These are phyloP conservation scores for Passer domesticus DNA, from an alignment of 2,113 vertebrate genomes.

Conservation along the genomic window DNA sequence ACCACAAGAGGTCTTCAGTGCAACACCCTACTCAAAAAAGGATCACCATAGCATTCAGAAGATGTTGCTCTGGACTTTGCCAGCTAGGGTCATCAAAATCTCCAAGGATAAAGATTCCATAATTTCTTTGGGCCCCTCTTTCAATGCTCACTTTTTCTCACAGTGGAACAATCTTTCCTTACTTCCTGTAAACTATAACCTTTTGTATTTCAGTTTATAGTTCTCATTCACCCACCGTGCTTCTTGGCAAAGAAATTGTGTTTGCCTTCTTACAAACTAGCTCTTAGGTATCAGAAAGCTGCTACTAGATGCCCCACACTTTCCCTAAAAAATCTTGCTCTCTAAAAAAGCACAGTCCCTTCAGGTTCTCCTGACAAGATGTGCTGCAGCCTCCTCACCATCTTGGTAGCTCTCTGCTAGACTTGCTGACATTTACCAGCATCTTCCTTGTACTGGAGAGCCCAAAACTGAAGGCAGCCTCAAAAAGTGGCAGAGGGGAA, in stretches of 20 bases:
- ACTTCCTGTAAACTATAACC: neutral
- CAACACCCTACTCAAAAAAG: neutral
- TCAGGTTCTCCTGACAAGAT: neutral
- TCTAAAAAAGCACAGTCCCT: neutral
- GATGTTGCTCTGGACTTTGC: neutral
- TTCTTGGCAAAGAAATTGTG: neutral
- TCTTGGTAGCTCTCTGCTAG: neutral
- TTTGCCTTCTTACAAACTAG: neutral
- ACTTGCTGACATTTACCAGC: neutral
- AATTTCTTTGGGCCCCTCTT: neutral
- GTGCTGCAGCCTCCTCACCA: neutral
- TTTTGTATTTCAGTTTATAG: neutral
- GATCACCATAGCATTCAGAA: neutral
- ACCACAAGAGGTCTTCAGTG: neutral
- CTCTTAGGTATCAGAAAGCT: neutral
- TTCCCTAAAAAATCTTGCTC: neutral
- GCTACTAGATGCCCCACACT: neutral
- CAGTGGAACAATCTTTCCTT: neutral
- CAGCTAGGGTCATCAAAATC: neutral
- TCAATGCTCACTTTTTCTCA: neutral
- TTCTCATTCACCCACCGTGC: neutral
- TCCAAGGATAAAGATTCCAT: neutral
- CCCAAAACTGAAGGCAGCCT: neutral
- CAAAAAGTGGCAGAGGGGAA: neutral
- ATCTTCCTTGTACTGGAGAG: neutral